Evolutionary conservation across 1,140 invertebrate genomes (phyloP), one percentile per base, ranked within the genome.

Genomic region (Drosophila lacertosa): DNA sequence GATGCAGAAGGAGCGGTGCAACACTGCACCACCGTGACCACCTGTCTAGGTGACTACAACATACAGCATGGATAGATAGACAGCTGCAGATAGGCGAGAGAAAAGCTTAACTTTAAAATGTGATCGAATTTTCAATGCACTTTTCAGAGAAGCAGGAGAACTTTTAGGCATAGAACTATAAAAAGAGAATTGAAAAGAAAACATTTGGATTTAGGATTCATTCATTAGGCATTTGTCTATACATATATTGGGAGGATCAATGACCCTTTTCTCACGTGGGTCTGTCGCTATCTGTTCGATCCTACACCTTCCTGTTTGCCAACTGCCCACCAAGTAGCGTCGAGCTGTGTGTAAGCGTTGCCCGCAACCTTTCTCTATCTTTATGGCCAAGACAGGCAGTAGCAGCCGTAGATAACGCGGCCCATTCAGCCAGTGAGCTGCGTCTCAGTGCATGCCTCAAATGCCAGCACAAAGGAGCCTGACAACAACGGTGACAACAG

Each of bases 391-490:
- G 76, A 26, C 47, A n/a, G 47, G 33, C 50, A 39, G 51, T 20
- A 13, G 2, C 26, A 29, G 26, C 26, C 10, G 37, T 40, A 72
- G 68, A 67, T 67, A 72, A 59, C 32, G 68, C 58, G 65, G 64
- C 63, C 64, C 32, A 59, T 29, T 16, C n/a, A 16, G 32, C 20
- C 7, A 18, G 15, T n/a, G 20, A 50, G 45, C 32, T 47, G 64
- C 33, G 24, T 22, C 64, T 67, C 47, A 15, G 35, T 42, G 69
- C 40, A 80, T 73, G 78, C 77, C 78, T 54, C 68, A 69, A 80
- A 80, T 79, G 70, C 70, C 70, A 63, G 55, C 72, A 72, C 71
- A 75, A 80, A 75, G 68, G 24, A 40, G 20, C 18, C 40, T 45
- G 51, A 64, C 40, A 60, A 24, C 55, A 67, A 40, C 55, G 26